These are phyloP conservation scores for Dynastes hyllus DNA, from an alignment of 2,888 invertebrate genomes.

Conservation along the genomic window DNA sequence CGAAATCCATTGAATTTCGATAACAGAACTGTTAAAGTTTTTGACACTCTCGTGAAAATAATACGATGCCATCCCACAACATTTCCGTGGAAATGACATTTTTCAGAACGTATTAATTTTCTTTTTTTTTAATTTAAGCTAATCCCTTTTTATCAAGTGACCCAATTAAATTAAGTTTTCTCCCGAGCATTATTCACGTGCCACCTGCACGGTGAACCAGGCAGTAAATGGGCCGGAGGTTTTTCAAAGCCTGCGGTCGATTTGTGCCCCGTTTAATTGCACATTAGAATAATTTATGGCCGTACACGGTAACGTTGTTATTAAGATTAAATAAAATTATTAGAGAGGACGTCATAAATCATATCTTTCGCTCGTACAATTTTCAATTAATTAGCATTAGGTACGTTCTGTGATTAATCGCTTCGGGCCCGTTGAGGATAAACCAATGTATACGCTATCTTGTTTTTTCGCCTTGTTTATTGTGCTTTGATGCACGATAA, in stretches of 20 bases:
- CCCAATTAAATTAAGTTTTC: conserved; percentile 8
- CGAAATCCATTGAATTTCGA: too few relatives aligned
- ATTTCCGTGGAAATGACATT: too few relatives aligned
- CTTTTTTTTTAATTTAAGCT: too few relatives aligned
- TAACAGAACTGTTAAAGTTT: too few relatives aligned
- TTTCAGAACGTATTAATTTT: too few relatives aligned
- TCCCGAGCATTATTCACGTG: conserved; percentile 8
- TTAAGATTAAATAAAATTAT: conserved; percentile 50
- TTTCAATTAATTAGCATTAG: conserved; percentile 50
- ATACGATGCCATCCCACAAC: too few relatives aligned
- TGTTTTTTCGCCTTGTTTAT: conserved; percentile 31
- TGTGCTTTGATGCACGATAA: conserved; percentile 3
- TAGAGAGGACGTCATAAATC: conserved; percentile 47
- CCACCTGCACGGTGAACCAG: conserved; percentile 15
- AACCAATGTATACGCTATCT: conserved; percentile 16
- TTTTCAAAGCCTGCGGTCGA: conserved; percentile 36
- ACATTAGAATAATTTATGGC: conserved; percentile 48
- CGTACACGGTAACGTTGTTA: conserved; percentile 44
- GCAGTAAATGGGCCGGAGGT: not conserved
- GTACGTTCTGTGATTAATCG: conserved; percentile 38
- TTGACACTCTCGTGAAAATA: too few relatives aligned
- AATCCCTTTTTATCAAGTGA: not conserved
- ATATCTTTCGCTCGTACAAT: conserved; percentile 31
- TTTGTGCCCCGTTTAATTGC: conserved; percentile 42
- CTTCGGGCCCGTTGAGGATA: not conserved